Evolutionary conservation across 2,888 invertebrate species (phyloP).

Genomic region (Antitype chi): DNA sequence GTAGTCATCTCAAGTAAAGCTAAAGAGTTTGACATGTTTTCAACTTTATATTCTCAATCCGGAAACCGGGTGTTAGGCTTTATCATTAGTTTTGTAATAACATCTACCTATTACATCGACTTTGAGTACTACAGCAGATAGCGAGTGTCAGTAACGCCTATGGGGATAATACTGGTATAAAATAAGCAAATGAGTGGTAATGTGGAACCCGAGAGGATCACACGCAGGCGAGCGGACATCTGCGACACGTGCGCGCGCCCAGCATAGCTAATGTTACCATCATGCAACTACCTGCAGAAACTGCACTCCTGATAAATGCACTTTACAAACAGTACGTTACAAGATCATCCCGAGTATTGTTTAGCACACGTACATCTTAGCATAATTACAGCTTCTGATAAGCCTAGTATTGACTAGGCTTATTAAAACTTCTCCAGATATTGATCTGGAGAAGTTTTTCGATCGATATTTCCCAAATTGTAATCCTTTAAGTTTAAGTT

Average conservation of each 20-base stretch:
- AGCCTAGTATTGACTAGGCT: no score
- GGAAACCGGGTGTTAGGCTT: not conserved
- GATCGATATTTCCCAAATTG: not conserved
- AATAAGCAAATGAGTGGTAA: conserved; percentile 35
- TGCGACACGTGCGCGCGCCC: conserved; percentile 39
- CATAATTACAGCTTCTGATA: not conserved
- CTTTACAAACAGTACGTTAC: not conserved
- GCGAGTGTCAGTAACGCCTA: not conserved
- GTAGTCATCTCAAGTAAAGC: not conserved
- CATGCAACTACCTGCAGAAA: conserved; percentile 1
- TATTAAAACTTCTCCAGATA: no score
- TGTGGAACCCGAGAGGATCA: conserved; percentile 21
- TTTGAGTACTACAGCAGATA: not conserved
- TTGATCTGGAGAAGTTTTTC: not conserved
- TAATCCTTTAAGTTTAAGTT: not conserved
- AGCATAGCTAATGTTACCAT: not conserved
- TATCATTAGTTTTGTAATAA: no score
- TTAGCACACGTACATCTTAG: not conserved
- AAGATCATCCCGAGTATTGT: not conserved
- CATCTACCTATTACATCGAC: no score
- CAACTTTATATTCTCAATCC: not conserved
- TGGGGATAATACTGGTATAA: not conserved
- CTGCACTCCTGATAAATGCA: not conserved
- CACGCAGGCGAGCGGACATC: conserved; percentile 15
- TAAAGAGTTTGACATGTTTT: not conserved